phyloP scores from a whole-genome alignment of 2,113 vertebrate species.

The Saccopteryx bilineata region DNA sequence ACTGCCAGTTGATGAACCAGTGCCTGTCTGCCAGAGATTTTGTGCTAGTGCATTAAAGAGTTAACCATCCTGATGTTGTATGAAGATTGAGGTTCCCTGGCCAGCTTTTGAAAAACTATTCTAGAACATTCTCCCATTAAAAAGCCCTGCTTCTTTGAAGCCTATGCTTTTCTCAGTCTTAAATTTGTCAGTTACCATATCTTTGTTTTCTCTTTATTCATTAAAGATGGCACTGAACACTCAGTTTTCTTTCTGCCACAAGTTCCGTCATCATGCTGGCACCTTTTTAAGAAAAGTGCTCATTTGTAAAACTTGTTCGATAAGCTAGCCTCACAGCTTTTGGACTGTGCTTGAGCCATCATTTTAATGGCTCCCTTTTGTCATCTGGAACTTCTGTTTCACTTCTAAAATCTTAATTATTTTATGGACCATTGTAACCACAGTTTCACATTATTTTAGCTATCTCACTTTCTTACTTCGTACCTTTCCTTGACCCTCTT shows the following conservation, averaged over 20 bases:
- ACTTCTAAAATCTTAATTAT: constrained; percentile 36
- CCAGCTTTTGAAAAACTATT: neutral
- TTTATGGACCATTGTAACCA: neutral
- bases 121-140: neutral
- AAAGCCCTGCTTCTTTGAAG: neutral
- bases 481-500: neutral
- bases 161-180: neutral
- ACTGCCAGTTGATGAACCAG: too few species aligned
- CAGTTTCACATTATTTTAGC: constrained; percentile 3
- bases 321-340: neutral
- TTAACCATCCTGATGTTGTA: too few species aligned
- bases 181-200: neutral
- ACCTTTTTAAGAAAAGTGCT: neutral
- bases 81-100: too few species aligned
- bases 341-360: constrained; percentile 1
- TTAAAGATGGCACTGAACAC: neutral
- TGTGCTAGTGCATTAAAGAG: too few species aligned
- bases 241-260: constrained; percentile 39
- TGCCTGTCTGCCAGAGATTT: too few species aligned
- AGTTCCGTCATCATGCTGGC: neutral
- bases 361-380: constrained; percentile 21
- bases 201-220: neutral
- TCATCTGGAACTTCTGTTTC: neutral
- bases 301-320: neutral
- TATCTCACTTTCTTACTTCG: neutral